Base-by-base conservation (phyloP, 2,113 vertebrate species). In the Turnix velox region DNA sequence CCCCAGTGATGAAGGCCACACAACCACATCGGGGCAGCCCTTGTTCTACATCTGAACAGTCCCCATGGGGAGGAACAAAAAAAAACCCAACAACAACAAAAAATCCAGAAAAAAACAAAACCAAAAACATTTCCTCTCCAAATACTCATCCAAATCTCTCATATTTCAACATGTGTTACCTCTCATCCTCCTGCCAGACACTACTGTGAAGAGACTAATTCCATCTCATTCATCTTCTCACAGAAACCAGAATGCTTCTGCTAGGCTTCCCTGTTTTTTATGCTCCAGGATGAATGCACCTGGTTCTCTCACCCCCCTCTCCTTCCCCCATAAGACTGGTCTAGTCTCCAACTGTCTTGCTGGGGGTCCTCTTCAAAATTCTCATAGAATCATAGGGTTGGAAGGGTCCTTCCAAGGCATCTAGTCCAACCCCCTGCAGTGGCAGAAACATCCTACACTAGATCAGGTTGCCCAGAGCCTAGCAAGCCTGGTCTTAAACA, bases 41-140 rank as follows among this genome's bases (percentile, higher is more conserved):
- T 35, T 42, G 12, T 33, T 80, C 17, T 14, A 14, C 23, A 39
- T 27, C 30, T 58, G 40, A 54, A 39, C 48, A 40, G 10, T 16
- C 35, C 18, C n/a, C 14, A 7, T 3, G 35, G 39, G 2, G 5
- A 15, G 8, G 1, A 10, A 8, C 12, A 4, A 15, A n/a, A 57
- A 22, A 57, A 57, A 57, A 33, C 10, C 8, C 27, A 12, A 27
- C 12, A 49, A 23, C 14, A 51, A 33, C 54, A 15, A 18, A 7
- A 20, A 30, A 55, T 7, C 31, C n/a, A n/a, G n/a, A n/a, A n/a
- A 52, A 52, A 30, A 52, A 16, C 9, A 30, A 20, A n/a, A 12
- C 14, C 20, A 33, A 57, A 33, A 18, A 13, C 11, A 39, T 20
- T 39, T 6, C 37, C 35, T 25, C 9, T 37, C 30, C 30, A 24